phyloP scores from a whole-genome alignment of 2,888 invertebrate genomes.

The Blastobasis lacticolella region DNA sequence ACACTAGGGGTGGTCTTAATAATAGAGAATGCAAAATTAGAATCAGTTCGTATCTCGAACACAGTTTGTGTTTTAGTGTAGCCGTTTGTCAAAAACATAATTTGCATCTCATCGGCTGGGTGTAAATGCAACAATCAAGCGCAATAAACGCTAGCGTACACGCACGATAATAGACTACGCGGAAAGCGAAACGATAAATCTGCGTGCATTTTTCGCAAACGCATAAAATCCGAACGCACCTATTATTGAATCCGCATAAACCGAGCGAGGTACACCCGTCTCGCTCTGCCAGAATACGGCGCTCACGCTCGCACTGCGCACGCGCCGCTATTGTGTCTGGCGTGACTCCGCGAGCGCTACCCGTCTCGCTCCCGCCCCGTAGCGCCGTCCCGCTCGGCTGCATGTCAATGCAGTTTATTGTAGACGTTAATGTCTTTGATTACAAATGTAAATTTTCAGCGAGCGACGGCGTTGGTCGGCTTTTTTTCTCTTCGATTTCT shows the following conservation, averaged over 20 bases:
- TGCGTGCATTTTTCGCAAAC: conserved; percentile 65
- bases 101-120: conserved; percentile 4
- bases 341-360: conserved; percentile 41
- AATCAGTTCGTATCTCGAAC: neutral
- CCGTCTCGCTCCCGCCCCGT: conserved; percentile 41
- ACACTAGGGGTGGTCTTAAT: too few relatives aligned
- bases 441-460: conserved; percentile 73
- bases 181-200: conserved; percentile 62
- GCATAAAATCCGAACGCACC: conserved; percentile 65
- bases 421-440: conserved; percentile 70
- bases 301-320: conserved; percentile 48
- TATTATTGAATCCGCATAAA: conserved; percentile 52
- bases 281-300: conserved; percentile 33
- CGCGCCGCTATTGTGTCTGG: conserved; percentile 70
- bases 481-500: conserved; percentile 62
- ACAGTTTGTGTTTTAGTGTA: neutral
- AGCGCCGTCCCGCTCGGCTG: conserved; percentile 45
- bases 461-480: conserved; percentile 62
- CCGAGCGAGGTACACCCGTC: conserved; percentile 30
- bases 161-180: conserved; percentile 50
- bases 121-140: neutral
- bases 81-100: neutral
- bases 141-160: conserved; percentile 1
- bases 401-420: conserved; percentile 73
- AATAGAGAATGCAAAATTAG: too few relatives aligned